phyloP scores from a whole-genome alignment of 2,113 vertebrate species.

The Todiramphus chloris region DNA sequence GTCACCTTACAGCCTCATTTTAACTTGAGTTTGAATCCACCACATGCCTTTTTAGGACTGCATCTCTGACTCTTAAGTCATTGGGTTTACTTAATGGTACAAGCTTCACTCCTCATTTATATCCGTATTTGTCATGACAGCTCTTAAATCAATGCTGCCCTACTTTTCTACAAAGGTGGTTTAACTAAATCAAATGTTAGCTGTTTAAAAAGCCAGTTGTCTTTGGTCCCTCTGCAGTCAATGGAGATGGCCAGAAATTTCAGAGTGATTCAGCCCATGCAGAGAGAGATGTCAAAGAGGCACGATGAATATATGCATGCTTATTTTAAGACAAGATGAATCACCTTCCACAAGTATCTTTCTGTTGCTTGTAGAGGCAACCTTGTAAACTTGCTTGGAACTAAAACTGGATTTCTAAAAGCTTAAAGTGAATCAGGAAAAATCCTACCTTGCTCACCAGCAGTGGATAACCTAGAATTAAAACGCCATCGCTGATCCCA shows the following conservation, averaged over 20 bases:
- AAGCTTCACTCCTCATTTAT: background rate
- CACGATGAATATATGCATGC: background rate
- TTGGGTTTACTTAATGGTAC: background rate
- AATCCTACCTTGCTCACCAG: background rate
- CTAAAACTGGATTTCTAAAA: background rate
- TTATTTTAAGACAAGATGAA: constrained; percentile 28
- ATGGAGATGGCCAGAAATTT: background rate
- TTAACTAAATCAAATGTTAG: background rate
- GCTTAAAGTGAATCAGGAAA: background rate
- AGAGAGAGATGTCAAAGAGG: background rate
- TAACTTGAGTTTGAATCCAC: background rate
- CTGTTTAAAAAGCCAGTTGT: background rate
- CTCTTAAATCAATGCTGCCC: background rate
- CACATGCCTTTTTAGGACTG: background rate
- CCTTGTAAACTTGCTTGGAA: background rate
- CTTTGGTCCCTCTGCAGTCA: constrained; percentile 9
- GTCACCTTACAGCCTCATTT: background rate
- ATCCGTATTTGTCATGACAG: background rate
- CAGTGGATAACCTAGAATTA: background rate
- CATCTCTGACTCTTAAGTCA: background rate
- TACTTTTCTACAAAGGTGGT: background rate
- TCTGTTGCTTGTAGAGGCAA: background rate
- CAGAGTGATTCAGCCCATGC: background rate
- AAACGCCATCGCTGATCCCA: background rate
- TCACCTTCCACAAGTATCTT: background rate